These are phyloP conservation scores for Triplophysa tibetana DNA, from an alignment of 2,113 vertebrate species.

Conservation along the genomic window DNA sequence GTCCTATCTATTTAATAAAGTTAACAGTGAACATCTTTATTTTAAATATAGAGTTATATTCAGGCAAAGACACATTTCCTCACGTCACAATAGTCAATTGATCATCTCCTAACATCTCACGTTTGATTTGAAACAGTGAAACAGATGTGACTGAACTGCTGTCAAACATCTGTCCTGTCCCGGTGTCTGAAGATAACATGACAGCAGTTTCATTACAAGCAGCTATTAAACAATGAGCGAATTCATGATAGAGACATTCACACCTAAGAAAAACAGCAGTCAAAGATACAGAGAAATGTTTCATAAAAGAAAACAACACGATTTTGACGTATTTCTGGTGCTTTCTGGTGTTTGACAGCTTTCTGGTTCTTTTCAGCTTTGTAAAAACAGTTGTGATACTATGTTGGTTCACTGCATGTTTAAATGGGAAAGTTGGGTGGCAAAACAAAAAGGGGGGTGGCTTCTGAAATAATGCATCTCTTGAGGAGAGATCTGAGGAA, in stretches of 20 bases:
- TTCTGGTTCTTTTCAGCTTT: no score
- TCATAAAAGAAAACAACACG: neutral
- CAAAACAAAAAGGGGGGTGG: no score
- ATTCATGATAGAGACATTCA: slow-evolving; percentile 62
- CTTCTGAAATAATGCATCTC: neutral
- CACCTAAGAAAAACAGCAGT: slow-evolving; percentile 26
- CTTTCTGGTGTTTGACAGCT: neutral
- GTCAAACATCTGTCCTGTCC: slow-evolving; percentile 43
- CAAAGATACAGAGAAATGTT: neutral
- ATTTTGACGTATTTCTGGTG: neutral
- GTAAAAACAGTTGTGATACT: no score
- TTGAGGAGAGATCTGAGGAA: slow-evolving; percentile 7
- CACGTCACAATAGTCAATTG: neutral
- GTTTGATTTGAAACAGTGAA: slow-evolving; percentile 29
- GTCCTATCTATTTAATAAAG: neutral
- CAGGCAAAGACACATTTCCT: slow-evolving; percentile 15
- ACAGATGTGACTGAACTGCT: slow-evolving; percentile 37
- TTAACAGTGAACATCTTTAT: neutral
- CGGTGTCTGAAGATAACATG: slow-evolving; percentile 51
- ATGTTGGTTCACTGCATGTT: no score
- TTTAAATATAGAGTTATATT: slow-evolving; percentile 14
- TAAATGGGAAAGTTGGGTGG: no score
- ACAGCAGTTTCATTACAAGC: slow-evolving; percentile 38
- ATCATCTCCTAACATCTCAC: neutral
- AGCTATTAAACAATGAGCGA: slow-evolving; percentile 57